Base-by-base conservation (phyloP, 2,888 invertebrate species). In the Automeris io region DNA sequence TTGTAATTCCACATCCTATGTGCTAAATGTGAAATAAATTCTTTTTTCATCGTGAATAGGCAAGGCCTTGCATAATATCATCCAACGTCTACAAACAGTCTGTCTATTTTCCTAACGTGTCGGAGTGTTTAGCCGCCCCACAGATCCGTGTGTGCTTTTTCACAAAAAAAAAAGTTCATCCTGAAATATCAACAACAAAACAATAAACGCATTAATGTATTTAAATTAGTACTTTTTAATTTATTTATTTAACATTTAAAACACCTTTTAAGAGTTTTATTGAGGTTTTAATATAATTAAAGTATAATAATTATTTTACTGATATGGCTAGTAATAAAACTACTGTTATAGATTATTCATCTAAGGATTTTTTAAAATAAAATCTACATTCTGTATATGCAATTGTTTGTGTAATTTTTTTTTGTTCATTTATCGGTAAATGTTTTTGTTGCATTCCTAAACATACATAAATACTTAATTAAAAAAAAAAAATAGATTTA, bases 101-200 rank as follows among this genome's bases (percentile, higher is more conserved):
- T 69, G 76, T 81, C 74, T 81, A 77, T 80, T 80, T 75, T 77
- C 70, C 73, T 69, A 68, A 71, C 65, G 69, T 64, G 70, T 67
- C 67, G 61, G 70, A 63, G 54, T 67, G 57, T 40, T 62, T 62
- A 59, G 59, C 63, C 65, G 65, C 60, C 59, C 51, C 49, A 55
- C 52, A 51, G 58, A 60, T 58, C 58, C 57, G 58, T 57, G 61
- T 58, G 52, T 63, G 70, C 70, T 74, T 67, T 69, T 68, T 71
- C 70, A 72, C 69, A 71, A 70, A 74, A 75, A n/a, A n/a, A 70
- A 76, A 71, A 64, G 68, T 58, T 71, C 68, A 65, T 69, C 66
- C 63, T 57, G 61, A 68, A 75, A 66, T 65, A 65, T 67, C 68
- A 74, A 74, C 74, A 79, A 67, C 57, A 66, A 64, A 71, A 70